Percentiles rank a stretch among this genome's conserved stretches.
phyloP scores from a whole-genome alignment of 2,797 vertebrate genomes.

The Scleropages formosus region DNA sequence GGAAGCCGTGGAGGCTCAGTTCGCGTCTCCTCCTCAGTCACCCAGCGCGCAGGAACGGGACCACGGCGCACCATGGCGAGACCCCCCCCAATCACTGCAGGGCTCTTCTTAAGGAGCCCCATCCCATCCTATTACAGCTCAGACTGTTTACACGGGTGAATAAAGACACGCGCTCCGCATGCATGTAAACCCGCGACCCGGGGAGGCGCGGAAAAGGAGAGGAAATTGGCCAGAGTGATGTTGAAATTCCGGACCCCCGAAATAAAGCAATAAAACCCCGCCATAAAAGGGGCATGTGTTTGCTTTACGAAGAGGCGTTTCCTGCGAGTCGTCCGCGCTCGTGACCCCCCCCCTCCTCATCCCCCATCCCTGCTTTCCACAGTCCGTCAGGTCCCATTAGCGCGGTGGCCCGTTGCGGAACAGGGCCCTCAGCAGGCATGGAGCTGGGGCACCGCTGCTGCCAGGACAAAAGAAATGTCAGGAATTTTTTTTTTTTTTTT shows the following conservation, averaged over 20 bases:
- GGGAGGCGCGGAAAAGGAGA: slow-evolving; percentile 58
- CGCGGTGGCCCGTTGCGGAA: slow-evolving; percentile 4
- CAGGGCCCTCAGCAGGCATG: background rate
- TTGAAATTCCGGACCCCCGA: slow-evolving; percentile 61
- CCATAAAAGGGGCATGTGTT: slow-evolving; percentile 65
- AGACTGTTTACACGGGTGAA: background rate
- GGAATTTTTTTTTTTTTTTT: slow-evolving; percentile 40
- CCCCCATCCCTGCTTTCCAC: slow-evolving; percentile 59
- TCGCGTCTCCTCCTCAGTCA: too few relatives aligned
- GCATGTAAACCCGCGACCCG: slow-evolving; percentile 10
- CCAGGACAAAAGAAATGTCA: slow-evolving; percentile 36
- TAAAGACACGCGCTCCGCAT: background rate
- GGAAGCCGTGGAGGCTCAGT: too few relatives aligned
- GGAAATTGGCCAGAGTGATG: slow-evolving; percentile 59
- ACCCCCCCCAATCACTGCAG: too few relatives aligned
- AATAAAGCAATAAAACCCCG: slow-evolving; percentile 57
- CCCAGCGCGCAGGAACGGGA: too few relatives aligned
- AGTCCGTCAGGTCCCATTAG: slow-evolving; percentile 44
- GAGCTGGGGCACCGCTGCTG: slow-evolving; percentile 15
- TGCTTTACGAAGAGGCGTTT: slow-evolving; percentile 67
- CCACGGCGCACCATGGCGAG: background rate
- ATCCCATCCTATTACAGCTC: background rate
- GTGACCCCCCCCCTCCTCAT: too few relatives aligned
- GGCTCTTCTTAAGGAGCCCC: too few relatives aligned
- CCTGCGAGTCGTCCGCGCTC: slow-evolving; percentile 63